Percentiles rank a stretch among this genome's conserved stretches.
phyloP scores from a whole-genome alignment of 2,888 invertebrate species.

The Craniophora ligustri region DNA sequence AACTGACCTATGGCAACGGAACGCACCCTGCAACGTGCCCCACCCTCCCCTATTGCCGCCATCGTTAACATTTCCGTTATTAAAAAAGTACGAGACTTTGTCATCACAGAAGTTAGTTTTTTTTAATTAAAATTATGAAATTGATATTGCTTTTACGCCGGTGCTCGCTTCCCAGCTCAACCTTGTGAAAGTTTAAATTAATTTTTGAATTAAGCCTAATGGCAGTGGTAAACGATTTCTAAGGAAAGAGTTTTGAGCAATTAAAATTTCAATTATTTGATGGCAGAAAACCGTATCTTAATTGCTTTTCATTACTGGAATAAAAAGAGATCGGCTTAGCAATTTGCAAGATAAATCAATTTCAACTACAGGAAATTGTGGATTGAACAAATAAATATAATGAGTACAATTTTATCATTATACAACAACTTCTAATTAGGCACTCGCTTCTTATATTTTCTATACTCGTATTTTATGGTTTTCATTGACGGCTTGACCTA shows the following conservation, averaged over 20 bases:
- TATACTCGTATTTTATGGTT: too few relatives aligned
- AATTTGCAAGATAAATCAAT: conserved; percentile 57
- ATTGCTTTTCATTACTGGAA: conserved; percentile 76
- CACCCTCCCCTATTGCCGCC: conserved; percentile 64
- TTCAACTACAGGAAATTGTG: conserved; percentile 51
- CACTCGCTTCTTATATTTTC: too few relatives aligned
- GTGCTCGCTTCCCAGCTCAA: conserved; percentile 80
- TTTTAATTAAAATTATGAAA: conserved; percentile 89
- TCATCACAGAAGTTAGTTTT: conserved; percentile 88
- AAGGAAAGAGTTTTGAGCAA: conserved; percentile 85
- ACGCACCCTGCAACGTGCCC: conserved; percentile 50
- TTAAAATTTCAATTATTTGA: conserved; percentile 84
- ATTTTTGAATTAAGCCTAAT: conserved; percentile 88
- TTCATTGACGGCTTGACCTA: too few relatives aligned
- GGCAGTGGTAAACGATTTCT: conserved; percentile 85
- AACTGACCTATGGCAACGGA: conserved; percentile 57
- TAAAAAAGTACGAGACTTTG: conserved; percentile 88
- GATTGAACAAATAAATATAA: conserved; percentile 49
- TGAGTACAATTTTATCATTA: conserved; percentile 14
- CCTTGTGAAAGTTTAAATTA: conserved; percentile 88
- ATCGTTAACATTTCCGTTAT: conserved; percentile 87
- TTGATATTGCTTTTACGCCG: conserved; percentile 87
- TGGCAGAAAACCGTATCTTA: conserved; percentile 76
- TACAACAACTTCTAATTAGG: too few relatives aligned
- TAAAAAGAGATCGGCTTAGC: conserved; percentile 64